Evolutionary conservation across 2,888 invertebrate species (phyloP), one percentile per base, ranked within the genome.

Genomic region (Mystacides longicornis): DNA sequence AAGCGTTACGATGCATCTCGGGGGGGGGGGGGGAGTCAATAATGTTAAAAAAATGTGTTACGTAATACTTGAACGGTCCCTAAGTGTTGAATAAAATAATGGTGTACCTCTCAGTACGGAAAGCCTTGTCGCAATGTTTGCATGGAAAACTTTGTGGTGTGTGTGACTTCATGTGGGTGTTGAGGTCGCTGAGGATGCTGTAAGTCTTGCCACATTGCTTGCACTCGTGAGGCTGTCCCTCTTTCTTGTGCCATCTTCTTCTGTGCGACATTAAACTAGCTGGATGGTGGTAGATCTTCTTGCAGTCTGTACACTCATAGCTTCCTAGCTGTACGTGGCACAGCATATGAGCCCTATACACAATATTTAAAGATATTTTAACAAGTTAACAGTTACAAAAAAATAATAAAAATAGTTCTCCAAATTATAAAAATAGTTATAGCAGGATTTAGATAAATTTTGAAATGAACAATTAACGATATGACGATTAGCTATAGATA

Each of bases 201-300:
- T 43, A 61, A 9, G 57, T 50, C 7, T 49, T 55, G 3, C 59
- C 61, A 46, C 61, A 61, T 11, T 52, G 45, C 18, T 57, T 43
- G 49, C 61, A 61, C n/a, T 51, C 49, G 54, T 55, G 54, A 2
- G 58, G 58, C 11, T 52, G 54, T 14, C 37, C 37, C 31, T 55
- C 57, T 3, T 43, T 48, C 1, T 49, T 42, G 49, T 60, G 60
- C 58, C 58, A 60, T 19, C 60, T 42, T 43, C 52, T 55, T 9
- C 58, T 54, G 52, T 61, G 61, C 14, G 59, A 51, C 50, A 54
- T 53, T 37, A 61, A 51, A 31, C 56, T 57, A 46, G 57, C 57
- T 9, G 55, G 51, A 31, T 61, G 59, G 47, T 59, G 59, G 42
- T 61, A 61, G 46, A 55, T 27, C 46, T 61, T 61, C 42, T 53